These are phyloP conservation scores for Panulirus ornatus DNA, from an alignment of 1,140 invertebrate genomes.

Conservation along the genomic window DNA sequence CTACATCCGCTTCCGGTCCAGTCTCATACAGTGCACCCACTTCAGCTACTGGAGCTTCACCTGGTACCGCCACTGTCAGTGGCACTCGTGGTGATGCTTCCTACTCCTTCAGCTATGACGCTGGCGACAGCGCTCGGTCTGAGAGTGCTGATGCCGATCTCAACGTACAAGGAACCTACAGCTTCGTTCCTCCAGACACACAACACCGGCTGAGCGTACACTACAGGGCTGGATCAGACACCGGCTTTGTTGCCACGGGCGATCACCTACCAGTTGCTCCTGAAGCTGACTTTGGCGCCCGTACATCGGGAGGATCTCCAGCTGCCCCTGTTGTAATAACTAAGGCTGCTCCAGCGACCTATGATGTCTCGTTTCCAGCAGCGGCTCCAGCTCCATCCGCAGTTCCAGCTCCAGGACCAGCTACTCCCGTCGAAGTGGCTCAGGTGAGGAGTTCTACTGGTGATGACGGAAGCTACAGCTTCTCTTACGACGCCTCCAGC, in stretches of 20 bases:
- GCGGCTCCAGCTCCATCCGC: not conserved
- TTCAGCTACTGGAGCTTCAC: not conserved
- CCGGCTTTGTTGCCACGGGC: constrained; percentile 42
- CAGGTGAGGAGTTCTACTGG: constrained; percentile 25
- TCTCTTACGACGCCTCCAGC: constrained; percentile 30
- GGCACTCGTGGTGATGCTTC: constrained; percentile 34
- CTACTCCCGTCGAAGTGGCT: constrained; percentile 15
- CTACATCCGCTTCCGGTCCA: constrained; percentile 4
- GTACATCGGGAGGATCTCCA: not conserved
- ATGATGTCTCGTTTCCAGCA: not conserved
- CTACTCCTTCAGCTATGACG: constrained; percentile 73
- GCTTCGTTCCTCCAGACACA: constrained; percentile 76
- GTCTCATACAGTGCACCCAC: not conserved
- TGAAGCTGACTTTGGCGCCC: not conserved
- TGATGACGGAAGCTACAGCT: constrained; percentile 64
- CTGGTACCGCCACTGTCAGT: not conserved
- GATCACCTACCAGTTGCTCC: constrained; percentile 53
- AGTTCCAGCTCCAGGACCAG: not conserved
- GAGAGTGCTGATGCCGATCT: constrained; percentile 75
- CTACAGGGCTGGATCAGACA: constrained; percentile 44
- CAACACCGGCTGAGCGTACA: constrained; percentile 7
- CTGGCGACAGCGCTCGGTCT: constrained; percentile 72
- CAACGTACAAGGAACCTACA: constrained; percentile 77
- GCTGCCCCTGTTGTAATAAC: not conserved
- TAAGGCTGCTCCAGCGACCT: not conserved